Conservation (phyloP, 2,113 vertebrate genomes). For the Columba janthina region DNA sequence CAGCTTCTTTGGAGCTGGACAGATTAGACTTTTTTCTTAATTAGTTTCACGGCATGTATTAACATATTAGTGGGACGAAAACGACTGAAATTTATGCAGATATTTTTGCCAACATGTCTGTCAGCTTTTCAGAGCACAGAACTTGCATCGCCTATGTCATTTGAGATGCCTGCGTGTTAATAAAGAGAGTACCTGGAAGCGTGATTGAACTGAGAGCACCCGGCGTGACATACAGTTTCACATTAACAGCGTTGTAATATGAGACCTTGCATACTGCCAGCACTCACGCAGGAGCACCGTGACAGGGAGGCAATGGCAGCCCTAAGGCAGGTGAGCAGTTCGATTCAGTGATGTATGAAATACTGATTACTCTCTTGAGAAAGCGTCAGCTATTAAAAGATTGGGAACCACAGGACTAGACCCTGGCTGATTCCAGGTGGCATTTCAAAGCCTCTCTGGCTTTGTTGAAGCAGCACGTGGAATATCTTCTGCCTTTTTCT, state of each 20-base stretch:
- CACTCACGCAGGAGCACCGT: accelerated
- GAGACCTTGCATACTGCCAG: neutral
- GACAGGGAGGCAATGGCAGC: neutral
- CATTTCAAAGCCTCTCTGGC: neutral
- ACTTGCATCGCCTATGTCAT: neutral
- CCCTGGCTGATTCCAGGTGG: neutral
- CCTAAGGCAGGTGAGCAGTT: neutral
- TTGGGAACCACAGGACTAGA: neutral
- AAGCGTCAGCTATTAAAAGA: neutral
- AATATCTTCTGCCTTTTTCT: neutral
- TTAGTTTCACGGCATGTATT: neutral
- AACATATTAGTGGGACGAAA: neutral
- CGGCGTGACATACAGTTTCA: neutral
- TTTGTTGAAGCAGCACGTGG: neutral
- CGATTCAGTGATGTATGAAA: neutral
- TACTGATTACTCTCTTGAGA: neutral
- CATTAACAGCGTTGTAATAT: neutral
- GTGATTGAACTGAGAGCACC: neutral
- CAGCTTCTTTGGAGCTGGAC: neutral
- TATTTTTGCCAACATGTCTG: neutral
- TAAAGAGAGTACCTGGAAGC: neutral
- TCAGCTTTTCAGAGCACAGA: neutral
- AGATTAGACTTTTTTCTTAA: neutral
- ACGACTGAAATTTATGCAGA: neutral
- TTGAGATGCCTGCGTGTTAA: neutral